Evolutionary conservation across 2,113 vertebrate species (phyloP).

Genomic region (Callaeas wilsoni): DNA sequence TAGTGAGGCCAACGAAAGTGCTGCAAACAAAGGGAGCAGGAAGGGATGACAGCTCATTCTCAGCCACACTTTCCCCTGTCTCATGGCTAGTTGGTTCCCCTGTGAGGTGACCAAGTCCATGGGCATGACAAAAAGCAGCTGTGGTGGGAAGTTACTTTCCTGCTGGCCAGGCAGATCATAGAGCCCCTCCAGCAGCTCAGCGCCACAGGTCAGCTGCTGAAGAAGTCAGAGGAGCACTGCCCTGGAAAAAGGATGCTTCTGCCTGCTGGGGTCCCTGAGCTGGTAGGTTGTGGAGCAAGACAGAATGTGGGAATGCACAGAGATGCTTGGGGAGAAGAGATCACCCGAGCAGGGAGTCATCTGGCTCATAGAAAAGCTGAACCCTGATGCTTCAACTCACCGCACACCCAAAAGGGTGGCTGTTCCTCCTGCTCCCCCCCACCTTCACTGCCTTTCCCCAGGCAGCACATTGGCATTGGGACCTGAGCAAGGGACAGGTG

Average conservation of each 20-base stretch:
- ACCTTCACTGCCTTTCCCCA: no score
- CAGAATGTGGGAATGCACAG: accelerated
- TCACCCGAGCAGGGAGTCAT: neutral
- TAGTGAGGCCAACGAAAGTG: slow-evolving; percentile 89
- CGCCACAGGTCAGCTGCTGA: neutral
- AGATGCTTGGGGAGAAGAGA: neutral
- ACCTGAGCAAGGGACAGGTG: neutral
- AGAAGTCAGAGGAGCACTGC: neutral
- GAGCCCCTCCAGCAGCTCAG: neutral
- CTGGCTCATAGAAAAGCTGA: neutral
- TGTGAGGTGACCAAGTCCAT: accelerated
- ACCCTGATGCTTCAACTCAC: neutral
- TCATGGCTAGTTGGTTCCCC: neutral
- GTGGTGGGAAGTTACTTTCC: neutral
- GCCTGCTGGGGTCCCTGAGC: neutral
- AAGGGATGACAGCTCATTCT: neutral
- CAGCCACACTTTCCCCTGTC: neutral
- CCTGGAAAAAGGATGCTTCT: neutral
- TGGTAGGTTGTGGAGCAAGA: neutral
- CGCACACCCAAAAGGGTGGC: accelerated
- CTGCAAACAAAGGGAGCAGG: slow-evolving; percentile 54
- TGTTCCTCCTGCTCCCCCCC: neutral
- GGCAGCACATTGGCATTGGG: accelerated
- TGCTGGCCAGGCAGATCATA: neutral
- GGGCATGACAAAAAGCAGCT: neutral